Evolutionary conservation across 2,797 vertebrate genomes (phyloP).

Genomic region (Squalus acanthias): DNA sequence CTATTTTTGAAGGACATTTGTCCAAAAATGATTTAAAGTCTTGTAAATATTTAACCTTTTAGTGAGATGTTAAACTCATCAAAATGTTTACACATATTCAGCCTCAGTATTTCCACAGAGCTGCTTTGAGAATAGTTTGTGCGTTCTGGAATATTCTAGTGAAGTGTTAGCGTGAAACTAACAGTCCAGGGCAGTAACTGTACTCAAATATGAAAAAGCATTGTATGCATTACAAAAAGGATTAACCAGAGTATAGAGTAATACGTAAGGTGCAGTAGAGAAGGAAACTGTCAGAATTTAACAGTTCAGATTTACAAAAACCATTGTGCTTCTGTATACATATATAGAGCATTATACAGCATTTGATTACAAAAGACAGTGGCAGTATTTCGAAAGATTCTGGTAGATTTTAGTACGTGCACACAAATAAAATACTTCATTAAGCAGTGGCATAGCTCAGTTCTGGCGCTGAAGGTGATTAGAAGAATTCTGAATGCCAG

Average conservation of each 20-base stretch:
- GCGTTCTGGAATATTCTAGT: not conserved
- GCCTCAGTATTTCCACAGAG: not conserved
- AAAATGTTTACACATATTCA: not conserved
- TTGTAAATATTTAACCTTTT: not conserved
- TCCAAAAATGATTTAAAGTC: not conserved
- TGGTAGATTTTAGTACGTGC: not conserved
- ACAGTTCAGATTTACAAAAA: not conserved
- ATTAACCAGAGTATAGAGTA: not conserved
- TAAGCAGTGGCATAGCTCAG: not conserved
- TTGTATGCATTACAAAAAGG: not conserved
- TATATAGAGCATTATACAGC: not conserved
- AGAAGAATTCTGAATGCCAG: not conserved
- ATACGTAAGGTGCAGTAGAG: not conserved
- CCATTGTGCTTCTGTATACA: slow-evolving; percentile 1
- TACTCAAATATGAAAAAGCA: not conserved
- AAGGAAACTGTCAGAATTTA: not conserved
- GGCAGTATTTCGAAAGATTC: not conserved
- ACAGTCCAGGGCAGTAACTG: not conserved
- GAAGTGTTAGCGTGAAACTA: not conserved
- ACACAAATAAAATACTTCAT: not conserved
- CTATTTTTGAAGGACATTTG: not conserved
- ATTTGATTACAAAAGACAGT: slow-evolving; percentile 20
- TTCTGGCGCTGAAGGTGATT: not conserved
- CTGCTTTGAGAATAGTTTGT: not conserved
- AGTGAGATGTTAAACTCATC: not conserved